Percentiles rank a stretch among this genome's conserved stretches.
Conservation (phyloP, 2,797 vertebrate species). For the Oreochromis mossambicus region DNA sequence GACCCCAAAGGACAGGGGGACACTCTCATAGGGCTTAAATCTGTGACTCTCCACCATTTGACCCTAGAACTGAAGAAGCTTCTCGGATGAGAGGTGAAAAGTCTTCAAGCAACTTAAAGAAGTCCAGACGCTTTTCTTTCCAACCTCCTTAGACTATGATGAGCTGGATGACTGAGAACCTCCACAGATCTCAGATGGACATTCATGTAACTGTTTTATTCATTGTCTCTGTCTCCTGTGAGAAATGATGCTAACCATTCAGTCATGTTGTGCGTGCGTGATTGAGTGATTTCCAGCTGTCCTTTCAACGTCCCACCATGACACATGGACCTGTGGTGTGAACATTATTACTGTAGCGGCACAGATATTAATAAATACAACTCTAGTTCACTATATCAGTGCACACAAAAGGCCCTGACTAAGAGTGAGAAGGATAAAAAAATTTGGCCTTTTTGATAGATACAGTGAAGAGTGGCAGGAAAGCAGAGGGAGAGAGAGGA, state of each 20-base stretch:
- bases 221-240: background rate
- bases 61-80: too few species aligned
- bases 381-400: background rate
- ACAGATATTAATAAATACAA: background rate
- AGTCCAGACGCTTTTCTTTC: too few species aligned
- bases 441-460: background rate
- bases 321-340: background rate
- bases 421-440: rapidly evolving
- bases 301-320: background rate
- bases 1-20: background rate
- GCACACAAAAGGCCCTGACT: background rate
- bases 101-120: too few species aligned
- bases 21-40: too few species aligned
- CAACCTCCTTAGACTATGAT: too few species aligned
- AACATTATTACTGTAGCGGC: background rate
- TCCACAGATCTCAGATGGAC: too few species aligned
- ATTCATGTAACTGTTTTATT: background rate
- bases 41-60: too few species aligned
- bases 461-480: background rate
- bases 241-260: background rate
- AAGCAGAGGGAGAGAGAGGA: background rate
- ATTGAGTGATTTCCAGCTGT: background rate
- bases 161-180: too few species aligned
- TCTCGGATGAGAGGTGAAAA: too few species aligned
- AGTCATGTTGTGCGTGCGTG: background rate